These are phyloP conservation scores for Caenorhabditis virilis DNA, from an alignment of 2,888 invertebrate genomes.

Conservation along the genomic window DNA sequence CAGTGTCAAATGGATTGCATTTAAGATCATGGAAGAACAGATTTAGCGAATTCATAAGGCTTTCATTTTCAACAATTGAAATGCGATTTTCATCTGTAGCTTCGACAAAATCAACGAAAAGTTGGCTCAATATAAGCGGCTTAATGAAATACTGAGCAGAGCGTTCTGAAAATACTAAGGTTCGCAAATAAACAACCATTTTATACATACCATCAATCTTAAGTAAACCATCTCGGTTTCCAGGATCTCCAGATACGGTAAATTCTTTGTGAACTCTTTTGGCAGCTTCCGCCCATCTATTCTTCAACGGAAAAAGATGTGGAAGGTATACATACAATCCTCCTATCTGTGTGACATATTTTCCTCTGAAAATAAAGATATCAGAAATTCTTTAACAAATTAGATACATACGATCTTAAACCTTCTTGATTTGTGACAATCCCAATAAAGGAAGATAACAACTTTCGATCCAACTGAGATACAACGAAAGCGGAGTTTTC, in stretches of 20 bases:
- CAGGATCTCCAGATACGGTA: constrained; percentile 15
- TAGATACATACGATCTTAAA: constrained; percentile 15
- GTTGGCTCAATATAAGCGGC: constrained; percentile 11
- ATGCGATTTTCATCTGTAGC: too few species aligned
- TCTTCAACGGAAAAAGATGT: constrained; percentile 7
- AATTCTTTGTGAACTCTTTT: constrained; percentile 39
- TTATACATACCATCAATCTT: constrained; percentile 30
- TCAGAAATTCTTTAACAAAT: neutral
- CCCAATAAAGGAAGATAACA: constrained; percentile 28
- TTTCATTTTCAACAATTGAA: too few species aligned
- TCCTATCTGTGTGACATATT: constrained; percentile 26
- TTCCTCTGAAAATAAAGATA: constrained; percentile 19
- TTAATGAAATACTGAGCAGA: constrained; percentile 31
- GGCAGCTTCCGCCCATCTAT: constrained; percentile 26
- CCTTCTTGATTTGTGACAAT: constrained; percentile 35
- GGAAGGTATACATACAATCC: constrained; percentile 31
- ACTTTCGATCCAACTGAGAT: constrained; percentile 20
- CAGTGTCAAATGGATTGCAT: constrained; percentile 34
- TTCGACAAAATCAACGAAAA: too few species aligned
- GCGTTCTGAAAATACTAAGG: constrained; percentile 27
- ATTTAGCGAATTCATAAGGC: too few species aligned
- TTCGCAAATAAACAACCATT: too few species aligned
- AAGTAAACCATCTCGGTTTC: constrained; percentile 18
- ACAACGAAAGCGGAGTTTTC: constrained; percentile 33
- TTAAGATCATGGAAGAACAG: constrained; percentile 24